A percentile compares a stretch with the other conserved stretches of the same genome.
Conservation (phyloP, 1,140 invertebrate species). For the Plutomurus gul region DNA sequence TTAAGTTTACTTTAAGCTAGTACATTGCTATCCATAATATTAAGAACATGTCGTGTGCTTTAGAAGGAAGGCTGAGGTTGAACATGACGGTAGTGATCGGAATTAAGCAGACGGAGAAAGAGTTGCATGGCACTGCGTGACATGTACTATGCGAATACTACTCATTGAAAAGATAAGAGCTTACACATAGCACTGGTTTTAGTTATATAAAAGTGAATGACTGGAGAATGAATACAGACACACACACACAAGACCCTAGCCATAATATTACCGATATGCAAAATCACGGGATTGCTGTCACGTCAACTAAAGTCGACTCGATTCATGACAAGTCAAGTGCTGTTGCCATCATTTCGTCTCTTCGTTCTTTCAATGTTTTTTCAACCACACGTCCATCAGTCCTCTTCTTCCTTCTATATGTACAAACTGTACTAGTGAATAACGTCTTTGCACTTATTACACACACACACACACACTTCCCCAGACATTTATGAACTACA, state of each 20-base stretch:
- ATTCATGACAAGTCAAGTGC: constrained; percentile 18
- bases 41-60: too few relatives aligned
- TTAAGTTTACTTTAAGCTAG: too few relatives aligned
- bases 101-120: too few relatives aligned
- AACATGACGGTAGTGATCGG: too few relatives aligned
- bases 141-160: too few relatives aligned
- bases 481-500: neutral
- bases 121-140: too few relatives aligned
- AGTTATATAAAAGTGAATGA: neutral
- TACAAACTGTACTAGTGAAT: neutral
- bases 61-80: too few relatives aligned
- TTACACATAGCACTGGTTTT: too few relatives aligned
- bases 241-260: neutral
- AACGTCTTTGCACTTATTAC: constrained; percentile 12
- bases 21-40: too few relatives aligned
- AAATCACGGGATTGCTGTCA: constrained; percentile 19
- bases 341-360: constrained; percentile 24
- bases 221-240: neutral
- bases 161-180: too few relatives aligned
- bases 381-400: constrained; percentile 22
- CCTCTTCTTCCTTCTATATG: neutral
- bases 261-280: neutral
- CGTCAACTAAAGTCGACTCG: neutral
- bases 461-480: too few relatives aligned
- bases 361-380: constrained; percentile 7